Evolutionary conservation across 2,113 vertebrate genomes (phyloP).

Genomic region (Chinchilla lanigera): DNA sequence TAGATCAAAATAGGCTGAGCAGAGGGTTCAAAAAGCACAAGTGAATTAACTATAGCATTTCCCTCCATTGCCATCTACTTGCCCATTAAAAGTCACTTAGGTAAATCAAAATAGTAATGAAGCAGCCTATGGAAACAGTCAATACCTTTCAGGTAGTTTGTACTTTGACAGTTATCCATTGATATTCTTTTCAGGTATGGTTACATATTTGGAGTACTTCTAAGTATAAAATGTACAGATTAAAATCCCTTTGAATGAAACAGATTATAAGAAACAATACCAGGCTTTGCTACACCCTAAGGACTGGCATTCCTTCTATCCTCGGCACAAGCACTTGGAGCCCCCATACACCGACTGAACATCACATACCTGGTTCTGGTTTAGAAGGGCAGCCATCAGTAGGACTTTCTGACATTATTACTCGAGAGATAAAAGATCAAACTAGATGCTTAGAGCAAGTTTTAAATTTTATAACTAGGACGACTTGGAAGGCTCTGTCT

Average conservation of each 20-base stretch:
- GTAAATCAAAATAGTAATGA: slow-evolving; percentile 33
- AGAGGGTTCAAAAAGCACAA: slow-evolving; percentile 17
- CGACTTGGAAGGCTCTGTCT: slow-evolving; percentile 41
- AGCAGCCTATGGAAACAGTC: slow-evolving; percentile 13
- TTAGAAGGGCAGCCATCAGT: slow-evolving; percentile 78
- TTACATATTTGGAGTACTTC: slow-evolving; percentile 48
- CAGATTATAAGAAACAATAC: not conserved
- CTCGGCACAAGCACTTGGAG: not conserved
- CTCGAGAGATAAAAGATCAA: slow-evolving; percentile 50
- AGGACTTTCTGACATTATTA: slow-evolving; percentile 84
- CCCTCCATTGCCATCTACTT: not conserved
- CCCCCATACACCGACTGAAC: not conserved
- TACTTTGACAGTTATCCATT: not conserved
- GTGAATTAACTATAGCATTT: not conserved
- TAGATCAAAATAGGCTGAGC: not conserved
- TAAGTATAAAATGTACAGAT: not conserved
- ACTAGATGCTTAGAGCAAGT: slow-evolving; percentile 6
- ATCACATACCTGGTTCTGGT: slow-evolving; percentile 86
- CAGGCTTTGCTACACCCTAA: not conserved
- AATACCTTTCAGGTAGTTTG: slow-evolving; percentile 48
- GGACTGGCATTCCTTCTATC: not conserved
- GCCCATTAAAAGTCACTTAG: slow-evolving; percentile 14
- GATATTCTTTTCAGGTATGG: slow-evolving; percentile 16
- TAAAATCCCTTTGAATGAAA: slow-evolving; percentile 39
- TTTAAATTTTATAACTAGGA: slow-evolving; percentile 61